These are phyloP conservation scores for Zoanthus solanderi DNA, from an alignment of 92 coral and sea anemone genomes.

Conservation along the genomic window DNA sequence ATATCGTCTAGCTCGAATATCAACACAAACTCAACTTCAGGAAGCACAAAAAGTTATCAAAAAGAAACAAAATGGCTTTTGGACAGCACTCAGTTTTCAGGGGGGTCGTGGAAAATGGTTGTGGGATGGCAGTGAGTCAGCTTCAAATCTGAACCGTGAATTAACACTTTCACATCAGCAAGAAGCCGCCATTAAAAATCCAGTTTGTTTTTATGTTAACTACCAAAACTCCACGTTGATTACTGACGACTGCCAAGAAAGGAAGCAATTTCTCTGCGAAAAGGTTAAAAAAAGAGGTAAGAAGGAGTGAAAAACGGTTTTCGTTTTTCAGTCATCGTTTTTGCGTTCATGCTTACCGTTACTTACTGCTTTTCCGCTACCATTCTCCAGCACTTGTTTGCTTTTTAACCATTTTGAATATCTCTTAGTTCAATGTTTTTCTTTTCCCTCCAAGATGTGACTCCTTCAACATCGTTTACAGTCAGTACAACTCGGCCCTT, in stretches of 20 bases:
- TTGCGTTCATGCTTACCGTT: too few relatives aligned
- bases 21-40: not conserved
- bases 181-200: not conserved
- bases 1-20: constrained; percentile 14
- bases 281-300: not conserved
- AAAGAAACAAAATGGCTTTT: not conserved
- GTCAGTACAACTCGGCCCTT: too few relatives aligned
- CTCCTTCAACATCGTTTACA: too few relatives aligned
- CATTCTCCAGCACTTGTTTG: too few relatives aligned
- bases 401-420: too few relatives aligned
- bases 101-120: not conserved
- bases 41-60: not conserved
- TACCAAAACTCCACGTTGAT: too few relatives aligned
- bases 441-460: too few relatives aligned
- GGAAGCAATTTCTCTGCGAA: constrained; percentile 2
- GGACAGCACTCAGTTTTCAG: constrained; percentile 22
- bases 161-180: constrained; percentile 2
- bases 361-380: too few relatives aligned
- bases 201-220: constrained; percentile 8
- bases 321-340: too few relatives aligned
- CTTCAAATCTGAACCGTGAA: not conserved
- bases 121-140: not conserved
- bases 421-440: too few relatives aligned
- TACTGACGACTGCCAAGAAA: not conserved
- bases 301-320: not conserved